Conservation (phyloP, 2,113 vertebrate genomes). For the Gymnobelideus leadbeateri region DNA sequence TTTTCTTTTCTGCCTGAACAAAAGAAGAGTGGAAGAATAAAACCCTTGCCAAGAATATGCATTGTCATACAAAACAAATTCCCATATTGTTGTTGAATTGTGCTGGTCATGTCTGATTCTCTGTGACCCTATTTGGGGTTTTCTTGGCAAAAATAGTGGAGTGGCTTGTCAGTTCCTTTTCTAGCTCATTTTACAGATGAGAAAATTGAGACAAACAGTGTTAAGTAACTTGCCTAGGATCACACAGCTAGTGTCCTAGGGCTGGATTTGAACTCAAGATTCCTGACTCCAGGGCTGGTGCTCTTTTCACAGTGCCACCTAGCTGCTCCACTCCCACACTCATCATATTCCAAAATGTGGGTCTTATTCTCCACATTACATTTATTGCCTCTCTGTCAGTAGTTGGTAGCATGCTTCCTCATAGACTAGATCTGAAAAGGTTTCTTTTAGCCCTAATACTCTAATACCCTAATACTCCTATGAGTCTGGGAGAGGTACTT, state of each 20-base stretch:
- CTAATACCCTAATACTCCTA: neutral
- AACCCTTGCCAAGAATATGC: neutral
- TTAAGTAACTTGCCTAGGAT: neutral
- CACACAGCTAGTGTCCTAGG: neutral
- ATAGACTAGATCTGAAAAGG: neutral
- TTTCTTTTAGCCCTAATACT: neutral
- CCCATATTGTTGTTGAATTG: neutral
- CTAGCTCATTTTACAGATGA: neutral
- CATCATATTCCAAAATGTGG: neutral
- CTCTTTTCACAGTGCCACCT: neutral
- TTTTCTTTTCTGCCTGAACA: neutral
- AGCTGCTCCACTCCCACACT: neutral
- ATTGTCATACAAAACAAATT: neutral
- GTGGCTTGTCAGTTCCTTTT: neutral
- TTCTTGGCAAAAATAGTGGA: neutral
- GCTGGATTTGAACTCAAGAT: neutral
- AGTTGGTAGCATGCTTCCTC: neutral
- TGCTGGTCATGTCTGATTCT: no score
- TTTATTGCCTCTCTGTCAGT: neutral
- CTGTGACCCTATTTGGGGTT: neutral
- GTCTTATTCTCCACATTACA: neutral
- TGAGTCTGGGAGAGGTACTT: neutral
- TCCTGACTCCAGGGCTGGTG: neutral
- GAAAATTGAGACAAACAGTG: neutral
- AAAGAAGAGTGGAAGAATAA: neutral